phyloP scores from a whole-genome alignment of 37 sponge, comb jelly and placozoan genomes.

The Oopsacas minuta region DNA sequence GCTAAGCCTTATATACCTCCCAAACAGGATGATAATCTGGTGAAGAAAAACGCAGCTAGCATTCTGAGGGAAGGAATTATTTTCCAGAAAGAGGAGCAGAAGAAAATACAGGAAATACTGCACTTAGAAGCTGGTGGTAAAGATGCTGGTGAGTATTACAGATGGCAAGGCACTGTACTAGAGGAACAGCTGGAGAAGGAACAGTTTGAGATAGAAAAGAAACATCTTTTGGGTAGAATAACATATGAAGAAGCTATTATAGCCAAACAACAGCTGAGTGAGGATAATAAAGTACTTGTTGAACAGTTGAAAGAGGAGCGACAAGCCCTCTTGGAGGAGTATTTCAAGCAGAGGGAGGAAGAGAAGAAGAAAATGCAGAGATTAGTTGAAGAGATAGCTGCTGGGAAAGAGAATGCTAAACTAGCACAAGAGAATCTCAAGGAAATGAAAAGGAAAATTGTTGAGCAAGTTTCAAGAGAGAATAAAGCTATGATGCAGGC shows the following conservation, averaged over 20 bases:
- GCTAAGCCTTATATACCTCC: not conserved
- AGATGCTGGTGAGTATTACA: conserved; percentile 53
- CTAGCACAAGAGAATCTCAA: conserved; percentile 59
- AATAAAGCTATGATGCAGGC: conserved; percentile 63
- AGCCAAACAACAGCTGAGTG: conserved; percentile 49
- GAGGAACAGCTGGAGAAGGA: conserved; percentile 58
- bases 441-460: conserved; percentile 72
- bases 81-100: conserved; percentile 57
- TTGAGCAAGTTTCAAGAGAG: conserved; percentile 66
- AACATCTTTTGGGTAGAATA: conserved; percentile 67
- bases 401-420: conserved; percentile 56
- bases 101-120: conserved; percentile 45
- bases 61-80: conserved; percentile 89
- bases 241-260: conserved; percentile 94
- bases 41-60: conserved; percentile 86
- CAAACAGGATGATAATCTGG: conserved; percentile 31
- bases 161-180: conserved; percentile 72
- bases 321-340: conserved; percentile 53
- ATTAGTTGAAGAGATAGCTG: conserved; percentile 61
- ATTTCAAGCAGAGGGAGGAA: conserved; percentile 57
- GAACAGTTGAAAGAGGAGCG: conserved; percentile 61
- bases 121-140: conserved; percentile 63
- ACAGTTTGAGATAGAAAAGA: conserved; percentile 61
- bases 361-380: conserved; percentile 54
- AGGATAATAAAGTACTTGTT: conserved; percentile 44